A percentile compares a stretch with the other conserved stretches of the same genome.
These are phyloP conservation scores for Patagioenas fasciata DNA, from an alignment of 2,113 vertebrate genomes.

Conservation along the genomic window DNA sequence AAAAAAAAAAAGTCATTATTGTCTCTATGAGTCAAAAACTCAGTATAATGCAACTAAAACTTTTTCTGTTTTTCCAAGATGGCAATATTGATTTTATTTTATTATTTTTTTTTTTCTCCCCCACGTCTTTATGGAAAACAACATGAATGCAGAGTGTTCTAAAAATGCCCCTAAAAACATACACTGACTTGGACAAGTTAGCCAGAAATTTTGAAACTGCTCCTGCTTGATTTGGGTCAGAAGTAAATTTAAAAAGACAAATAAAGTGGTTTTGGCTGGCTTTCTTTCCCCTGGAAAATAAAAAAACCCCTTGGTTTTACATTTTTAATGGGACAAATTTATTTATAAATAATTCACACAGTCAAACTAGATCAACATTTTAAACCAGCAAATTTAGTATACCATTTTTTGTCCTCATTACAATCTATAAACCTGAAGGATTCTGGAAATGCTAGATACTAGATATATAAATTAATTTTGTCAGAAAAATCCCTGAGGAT, in stretches of 20 bases:
- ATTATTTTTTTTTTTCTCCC: background rate
- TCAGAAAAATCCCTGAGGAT: background rate
- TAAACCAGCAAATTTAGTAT: background rate
- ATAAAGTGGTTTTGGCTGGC: fast-evolving
- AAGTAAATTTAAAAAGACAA: background rate
- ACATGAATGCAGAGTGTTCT: background rate
- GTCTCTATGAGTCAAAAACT: background rate
- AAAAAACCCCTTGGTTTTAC: background rate
- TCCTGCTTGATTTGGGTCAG: background rate
- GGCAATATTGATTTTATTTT: background rate
- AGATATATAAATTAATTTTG: background rate
- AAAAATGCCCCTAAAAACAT: background rate
- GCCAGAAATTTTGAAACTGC: background rate
- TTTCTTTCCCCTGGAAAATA: background rate
- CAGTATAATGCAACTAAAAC: background rate
- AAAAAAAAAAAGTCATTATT: background rate
- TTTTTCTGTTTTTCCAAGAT: background rate
- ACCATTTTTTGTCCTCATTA: background rate
- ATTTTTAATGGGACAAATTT: background rate
- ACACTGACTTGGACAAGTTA: background rate
- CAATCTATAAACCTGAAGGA: background rate
- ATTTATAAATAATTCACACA: background rate
- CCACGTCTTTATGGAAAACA: background rate
- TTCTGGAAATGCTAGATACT: background rate
- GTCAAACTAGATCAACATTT: background rate